Conservation (phyloP, 2,797 vertebrate genomes). For the Stomatorhinus walkeri region DNA sequence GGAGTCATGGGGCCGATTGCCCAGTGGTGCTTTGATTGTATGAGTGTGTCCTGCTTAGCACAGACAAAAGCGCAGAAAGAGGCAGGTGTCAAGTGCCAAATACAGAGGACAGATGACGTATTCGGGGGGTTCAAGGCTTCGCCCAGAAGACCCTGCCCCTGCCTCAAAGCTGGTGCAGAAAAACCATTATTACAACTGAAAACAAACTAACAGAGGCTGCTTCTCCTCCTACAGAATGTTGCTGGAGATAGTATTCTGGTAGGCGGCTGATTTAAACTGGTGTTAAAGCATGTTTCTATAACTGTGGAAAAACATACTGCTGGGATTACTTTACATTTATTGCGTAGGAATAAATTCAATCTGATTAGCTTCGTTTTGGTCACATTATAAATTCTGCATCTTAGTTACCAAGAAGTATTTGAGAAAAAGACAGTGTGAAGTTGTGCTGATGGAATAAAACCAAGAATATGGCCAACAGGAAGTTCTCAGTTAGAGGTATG, state of each 20-base stretch:
- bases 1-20: background rate
- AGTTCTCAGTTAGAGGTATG: background rate
- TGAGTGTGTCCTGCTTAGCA: background rate
- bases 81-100: background rate
- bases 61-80: background rate
- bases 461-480: background rate
- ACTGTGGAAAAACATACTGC: background rate
- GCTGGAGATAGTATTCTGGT: background rate
- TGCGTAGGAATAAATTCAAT: background rate
- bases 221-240: background rate
- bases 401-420: background rate
- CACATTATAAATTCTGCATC: background rate
- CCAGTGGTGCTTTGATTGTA: background rate
- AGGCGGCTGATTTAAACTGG: background rate
- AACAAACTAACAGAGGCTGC: background rate
- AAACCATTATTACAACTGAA: background rate
- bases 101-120: background rate
- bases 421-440: background rate
- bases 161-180: background rate
- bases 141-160: background rate
- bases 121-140: background rate
- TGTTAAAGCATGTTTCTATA: constrained; percentile 3
- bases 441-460: background rate
- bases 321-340: background rate
- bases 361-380: background rate